phyloP scores from a whole-genome alignment of 2,113 vertebrate species.

The Heterotis niloticus region DNA sequence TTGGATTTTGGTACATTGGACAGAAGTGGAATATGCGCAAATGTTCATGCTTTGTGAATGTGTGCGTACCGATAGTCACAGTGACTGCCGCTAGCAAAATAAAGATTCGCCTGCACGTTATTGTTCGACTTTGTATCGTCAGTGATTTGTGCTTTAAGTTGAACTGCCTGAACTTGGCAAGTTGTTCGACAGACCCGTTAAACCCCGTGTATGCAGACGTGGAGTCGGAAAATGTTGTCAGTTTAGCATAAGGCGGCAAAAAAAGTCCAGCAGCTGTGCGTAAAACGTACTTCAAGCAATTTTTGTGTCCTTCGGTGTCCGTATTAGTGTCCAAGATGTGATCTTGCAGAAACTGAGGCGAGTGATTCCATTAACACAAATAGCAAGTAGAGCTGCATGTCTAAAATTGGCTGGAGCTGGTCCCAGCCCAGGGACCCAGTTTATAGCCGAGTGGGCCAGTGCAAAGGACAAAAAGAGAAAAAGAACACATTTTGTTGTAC shows the following conservation, averaged over 20 bases:
- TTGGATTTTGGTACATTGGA: background rate
- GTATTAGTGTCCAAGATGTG: background rate
- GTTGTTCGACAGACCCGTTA: background rate
- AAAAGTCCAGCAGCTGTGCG: background rate
- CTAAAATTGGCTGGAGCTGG: constrained; percentile 13
- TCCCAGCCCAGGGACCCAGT: constrained; percentile 12
- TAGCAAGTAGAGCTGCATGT: background rate
- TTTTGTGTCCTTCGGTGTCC: background rate
- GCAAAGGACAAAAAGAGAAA: constrained; percentile 3
- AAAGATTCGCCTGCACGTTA: background rate
- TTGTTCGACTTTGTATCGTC: background rate
- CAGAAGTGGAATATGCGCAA: background rate
- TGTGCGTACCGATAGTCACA: background rate
- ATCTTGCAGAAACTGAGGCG: background rate
- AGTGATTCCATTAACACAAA: constrained; percentile 1
- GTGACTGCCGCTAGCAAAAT: background rate
- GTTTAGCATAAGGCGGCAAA: background rate
- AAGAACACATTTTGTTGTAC: constrained; percentile 4
- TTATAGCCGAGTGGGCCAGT: background rate
- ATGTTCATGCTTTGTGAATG: background rate
- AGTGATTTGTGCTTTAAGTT: constrained; percentile 1
- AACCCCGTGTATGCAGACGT: background rate
- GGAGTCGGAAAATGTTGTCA: background rate
- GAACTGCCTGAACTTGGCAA: background rate
- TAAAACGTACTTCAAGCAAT: background rate